phyloP scores from a whole-genome alignment of 2,797 vertebrate species.

The Synaphobranchus kaupii region DNA sequence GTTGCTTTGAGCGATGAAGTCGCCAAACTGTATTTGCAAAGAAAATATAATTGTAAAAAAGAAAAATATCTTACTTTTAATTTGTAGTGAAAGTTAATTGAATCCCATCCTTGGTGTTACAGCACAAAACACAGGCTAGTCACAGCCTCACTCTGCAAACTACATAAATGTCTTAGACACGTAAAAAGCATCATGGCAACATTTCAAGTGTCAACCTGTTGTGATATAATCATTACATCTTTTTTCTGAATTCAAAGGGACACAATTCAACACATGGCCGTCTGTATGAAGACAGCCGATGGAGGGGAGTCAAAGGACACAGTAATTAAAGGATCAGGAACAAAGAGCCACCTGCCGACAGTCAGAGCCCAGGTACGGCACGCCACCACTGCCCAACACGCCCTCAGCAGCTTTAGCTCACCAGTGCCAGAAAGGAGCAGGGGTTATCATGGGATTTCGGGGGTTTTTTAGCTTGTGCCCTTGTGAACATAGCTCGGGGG shows the following conservation, averaged over 20 bases:
- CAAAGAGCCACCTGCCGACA: conserved; percentile 68
- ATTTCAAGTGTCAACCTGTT: conserved; percentile 65
- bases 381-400: conserved; percentile 61
- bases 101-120: conserved; percentile 58
- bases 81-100: background rate
- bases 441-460: background rate
- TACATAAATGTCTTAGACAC: conserved; percentile 57
- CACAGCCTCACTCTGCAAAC: conserved; percentile 67
- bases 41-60: conserved; percentile 27
- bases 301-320: conserved; percentile 61
- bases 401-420: conserved; percentile 41
- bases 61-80: background rate
- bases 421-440: conserved; percentile 6
- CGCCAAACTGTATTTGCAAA: background rate
- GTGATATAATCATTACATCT: conserved; percentile 55
- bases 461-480: background rate
- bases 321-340: conserved; percentile 71
- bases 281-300: conserved; percentile 60
- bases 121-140: conserved; percentile 55
- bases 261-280: conserved; percentile 46
- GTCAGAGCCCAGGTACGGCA: conserved; percentile 55
- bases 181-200: conserved; percentile 39
- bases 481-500: background rate
- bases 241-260: conserved; percentile 56
- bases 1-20: background rate